Base-by-base conservation (phyloP, 1,140 invertebrate species). In the Lasioglossum baleicum region DNA sequence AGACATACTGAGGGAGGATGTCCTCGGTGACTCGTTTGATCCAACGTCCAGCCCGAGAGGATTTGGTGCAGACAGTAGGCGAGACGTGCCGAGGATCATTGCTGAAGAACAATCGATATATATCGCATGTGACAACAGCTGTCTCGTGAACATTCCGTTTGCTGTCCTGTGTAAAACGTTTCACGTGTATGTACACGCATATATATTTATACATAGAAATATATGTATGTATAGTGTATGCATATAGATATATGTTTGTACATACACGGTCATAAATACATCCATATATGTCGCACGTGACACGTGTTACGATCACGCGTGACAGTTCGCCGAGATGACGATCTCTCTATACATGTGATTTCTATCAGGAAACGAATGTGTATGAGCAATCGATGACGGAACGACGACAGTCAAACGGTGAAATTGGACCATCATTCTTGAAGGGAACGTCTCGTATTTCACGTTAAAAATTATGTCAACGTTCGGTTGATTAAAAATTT, bases 21-120 rank as follows among this genome's bases (percentile, higher is more conserved):
- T 42, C 42, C 26, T 8, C 20, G 66, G 26, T 22, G n/a, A 48
- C 44, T 67, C 76, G 76, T 86, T 86, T 83, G 84, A 86, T 85
- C 83, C 81, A 85, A 86, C 20, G 53, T 74, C 56, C 40, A 48
- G 58, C 63, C 72, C 81, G 51, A 67, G 63, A 86, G 84, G 67
- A 71, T 86, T 81, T 87, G 87, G 87, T 89, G 88, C 88, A 89
- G 85, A 88, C 88, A 89, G 77, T 83, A 89, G 88, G 87, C 85
- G 84, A 86, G 82, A 86, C 35, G 85, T 87, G 86, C 87, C 85
- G 85, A 85, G 84, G 80, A 88, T 84, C 78, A 85, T 88, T 88
- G 81, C 85, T 87, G 84, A 79, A 88, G 82, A 81, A 88, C 81
- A 83, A 84, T 83, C 85, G 82, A 83, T 85, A 78, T 85, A 78